These are phyloP conservation scores for Sebastes cheni DNA, from an alignment of 2,797 vertebrate genomes.

Conservation along the genomic window DNA sequence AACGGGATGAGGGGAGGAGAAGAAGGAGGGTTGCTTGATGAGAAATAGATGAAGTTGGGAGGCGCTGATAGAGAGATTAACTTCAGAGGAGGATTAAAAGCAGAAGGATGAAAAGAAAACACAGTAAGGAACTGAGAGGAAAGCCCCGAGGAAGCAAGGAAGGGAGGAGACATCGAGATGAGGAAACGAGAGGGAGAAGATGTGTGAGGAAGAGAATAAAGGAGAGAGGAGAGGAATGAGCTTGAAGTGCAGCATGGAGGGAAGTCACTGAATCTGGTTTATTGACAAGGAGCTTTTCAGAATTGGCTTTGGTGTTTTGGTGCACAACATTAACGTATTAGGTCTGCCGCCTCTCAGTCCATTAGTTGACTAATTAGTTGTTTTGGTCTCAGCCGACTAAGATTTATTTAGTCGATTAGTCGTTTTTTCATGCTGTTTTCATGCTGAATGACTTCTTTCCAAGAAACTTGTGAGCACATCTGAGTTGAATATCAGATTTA, in stretches of 20 bases:
- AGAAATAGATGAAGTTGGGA: neutral
- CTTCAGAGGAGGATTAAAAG: slow-evolving; percentile 25
- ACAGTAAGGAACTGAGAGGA: neutral
- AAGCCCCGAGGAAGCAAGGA: neutral
- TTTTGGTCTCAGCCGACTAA: no score
- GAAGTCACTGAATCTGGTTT: neutral
- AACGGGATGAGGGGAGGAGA: neutral
- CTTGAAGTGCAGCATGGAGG: neutral
- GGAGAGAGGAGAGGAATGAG: neutral
- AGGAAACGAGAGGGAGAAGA: neutral
- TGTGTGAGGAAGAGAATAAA: neutral
- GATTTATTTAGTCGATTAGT: no score
- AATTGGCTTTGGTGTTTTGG: no score
- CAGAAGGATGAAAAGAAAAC: slow-evolving; percentile 23
- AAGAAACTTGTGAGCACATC: no score
- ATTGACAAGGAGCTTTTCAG: no score
- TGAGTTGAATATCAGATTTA: no score
- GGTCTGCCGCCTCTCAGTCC: no score
- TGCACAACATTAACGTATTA: no score
- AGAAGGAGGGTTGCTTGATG: neutral
- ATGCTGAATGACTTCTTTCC: no score
- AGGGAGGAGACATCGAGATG: neutral
- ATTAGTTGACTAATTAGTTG: no score
- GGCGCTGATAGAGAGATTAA: slow-evolving; percentile 22
- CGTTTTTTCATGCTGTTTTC: no score